phyloP scores from a whole-genome alignment of 2,888 invertebrate genomes.

The Lobophora halterata region DNA sequence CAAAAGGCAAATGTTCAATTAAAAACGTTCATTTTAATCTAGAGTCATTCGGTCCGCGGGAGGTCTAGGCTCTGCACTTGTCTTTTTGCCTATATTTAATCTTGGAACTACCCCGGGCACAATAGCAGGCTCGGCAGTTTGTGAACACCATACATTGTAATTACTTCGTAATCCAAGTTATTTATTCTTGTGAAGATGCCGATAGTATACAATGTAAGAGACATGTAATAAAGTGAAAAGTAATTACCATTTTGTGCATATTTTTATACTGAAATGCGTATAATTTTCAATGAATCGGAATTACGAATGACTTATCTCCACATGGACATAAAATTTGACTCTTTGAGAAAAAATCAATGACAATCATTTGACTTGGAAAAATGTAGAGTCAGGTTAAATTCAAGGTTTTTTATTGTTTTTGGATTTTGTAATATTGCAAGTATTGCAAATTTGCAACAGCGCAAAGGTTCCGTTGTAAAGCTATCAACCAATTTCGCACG shows the following conservation, averaged over 20 bases:
- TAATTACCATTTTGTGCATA: neutral
- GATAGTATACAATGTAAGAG: neutral
- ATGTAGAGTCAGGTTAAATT: too few relatives aligned
- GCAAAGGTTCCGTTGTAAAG: too few relatives aligned
- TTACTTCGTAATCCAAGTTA: slow-evolving; percentile 8
- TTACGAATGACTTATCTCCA: too few relatives aligned
- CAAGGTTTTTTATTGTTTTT: too few relatives aligned
- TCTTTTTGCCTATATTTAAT: slow-evolving; percentile 3
- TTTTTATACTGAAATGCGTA: neutral
- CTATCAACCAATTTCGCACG: too few relatives aligned
- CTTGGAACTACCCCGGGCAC: slow-evolving; percentile 5
- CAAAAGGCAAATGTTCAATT: neutral
- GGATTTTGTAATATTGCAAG: too few relatives aligned
- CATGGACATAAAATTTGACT: too few relatives aligned
- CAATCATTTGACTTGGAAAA: too few relatives aligned
- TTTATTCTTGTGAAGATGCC: slow-evolving; percentile 3
- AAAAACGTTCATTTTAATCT: slow-evolving; percentile 1
- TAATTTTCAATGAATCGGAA: too few relatives aligned
- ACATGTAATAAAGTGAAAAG: neutral
- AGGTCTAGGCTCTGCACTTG: slow-evolving; percentile 15
- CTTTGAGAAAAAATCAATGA: too few relatives aligned
- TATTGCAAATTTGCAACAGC: too few relatives aligned
- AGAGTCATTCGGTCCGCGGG: slow-evolving; percentile 12
- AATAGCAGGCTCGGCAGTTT: slow-evolving; percentile 3
- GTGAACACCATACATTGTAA: slow-evolving; percentile 10